Conservation (phyloP, 2,797 vertebrate species). For the Tokudaia tokunoshimensis region DNA sequence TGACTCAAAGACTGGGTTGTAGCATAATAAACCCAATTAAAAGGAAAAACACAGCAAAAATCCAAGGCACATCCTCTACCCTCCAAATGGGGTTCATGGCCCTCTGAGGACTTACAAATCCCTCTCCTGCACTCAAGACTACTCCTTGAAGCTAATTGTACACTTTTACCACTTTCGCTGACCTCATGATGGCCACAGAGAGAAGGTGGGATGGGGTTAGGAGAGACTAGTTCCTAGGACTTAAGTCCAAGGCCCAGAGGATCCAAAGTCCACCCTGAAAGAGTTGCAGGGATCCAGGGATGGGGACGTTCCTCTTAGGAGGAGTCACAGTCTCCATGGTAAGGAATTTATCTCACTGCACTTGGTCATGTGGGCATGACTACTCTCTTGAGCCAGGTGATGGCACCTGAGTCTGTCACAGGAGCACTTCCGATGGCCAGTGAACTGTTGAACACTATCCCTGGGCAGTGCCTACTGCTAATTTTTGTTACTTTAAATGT, state of each 20-base stretch:
- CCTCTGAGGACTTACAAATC: constrained; percentile 80
- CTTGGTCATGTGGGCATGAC: constrained; percentile 39
- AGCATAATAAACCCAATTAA: constrained; percentile 78
- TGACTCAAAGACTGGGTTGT: constrained; percentile 85
- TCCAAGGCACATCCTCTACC: constrained; percentile 21
- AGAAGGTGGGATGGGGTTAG: constrained; percentile 69
- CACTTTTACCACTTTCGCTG: constrained; percentile 82
- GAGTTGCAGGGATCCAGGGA: not conserved
- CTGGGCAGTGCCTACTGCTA: not conserved
- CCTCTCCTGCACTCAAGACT: constrained; percentile 56
- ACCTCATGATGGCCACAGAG: constrained; percentile 81
- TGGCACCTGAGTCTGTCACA: constrained; percentile 63
- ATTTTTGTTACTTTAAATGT: not conserved
- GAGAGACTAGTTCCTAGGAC: constrained; percentile 81
- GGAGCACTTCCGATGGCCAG: not conserved
- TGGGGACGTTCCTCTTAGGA: not conserved
- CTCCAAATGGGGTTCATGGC: constrained; percentile 67
- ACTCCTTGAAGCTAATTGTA: not conserved
- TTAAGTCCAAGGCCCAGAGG: constrained; percentile 46
- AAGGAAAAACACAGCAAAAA: constrained; percentile 21
- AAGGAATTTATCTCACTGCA: constrained; percentile 56
- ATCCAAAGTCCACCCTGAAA: constrained; percentile 67
- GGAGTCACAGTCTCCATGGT: constrained; percentile 28
- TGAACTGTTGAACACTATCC: not conserved
- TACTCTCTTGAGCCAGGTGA: not conserved